Evolutionary conservation across 2,113 vertebrate genomes (phyloP).

Genomic region (Tinamus guttatus): DNA sequence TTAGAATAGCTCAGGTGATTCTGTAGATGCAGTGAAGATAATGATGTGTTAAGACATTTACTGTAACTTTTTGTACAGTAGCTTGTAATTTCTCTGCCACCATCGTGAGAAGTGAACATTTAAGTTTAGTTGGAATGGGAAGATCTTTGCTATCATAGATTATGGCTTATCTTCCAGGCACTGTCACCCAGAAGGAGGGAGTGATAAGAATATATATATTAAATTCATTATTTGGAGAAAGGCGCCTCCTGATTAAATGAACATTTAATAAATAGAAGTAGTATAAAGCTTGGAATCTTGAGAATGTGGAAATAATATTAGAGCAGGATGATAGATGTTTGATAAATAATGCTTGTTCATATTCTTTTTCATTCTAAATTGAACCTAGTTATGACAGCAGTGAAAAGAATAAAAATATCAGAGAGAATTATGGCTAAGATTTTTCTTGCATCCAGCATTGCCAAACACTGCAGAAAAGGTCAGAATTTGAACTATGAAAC

Average conservation of each 20-base stretch:
- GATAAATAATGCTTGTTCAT: not conserved
- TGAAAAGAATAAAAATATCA: not conserved
- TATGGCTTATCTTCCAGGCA: not conserved
- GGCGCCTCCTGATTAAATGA: not conserved
- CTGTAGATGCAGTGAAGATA: not conserved
- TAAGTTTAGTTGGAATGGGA: not conserved
- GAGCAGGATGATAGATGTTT: not conserved
- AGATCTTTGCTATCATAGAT: not conserved
- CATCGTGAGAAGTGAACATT: not conserved
- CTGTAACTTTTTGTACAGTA: not conserved
- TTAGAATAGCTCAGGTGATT: not conserved
- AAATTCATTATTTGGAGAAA: not conserved
- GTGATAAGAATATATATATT: fast-evolving
- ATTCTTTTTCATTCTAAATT: not conserved
- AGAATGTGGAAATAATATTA: not conserved
- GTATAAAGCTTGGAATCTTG: not conserved
- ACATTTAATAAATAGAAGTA: not conserved
- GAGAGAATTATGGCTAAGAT: not conserved
- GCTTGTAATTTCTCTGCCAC: not conserved
- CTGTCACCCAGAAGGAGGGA: not conserved
- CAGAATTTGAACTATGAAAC: not conserved
- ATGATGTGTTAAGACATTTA: not conserved
- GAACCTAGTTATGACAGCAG: not conserved
- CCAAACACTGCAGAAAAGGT: not conserved
- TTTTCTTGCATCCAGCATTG: not conserved